Conservation (phyloP, 2,113 vertebrate genomes). For the Zootoca vivipara region DNA sequence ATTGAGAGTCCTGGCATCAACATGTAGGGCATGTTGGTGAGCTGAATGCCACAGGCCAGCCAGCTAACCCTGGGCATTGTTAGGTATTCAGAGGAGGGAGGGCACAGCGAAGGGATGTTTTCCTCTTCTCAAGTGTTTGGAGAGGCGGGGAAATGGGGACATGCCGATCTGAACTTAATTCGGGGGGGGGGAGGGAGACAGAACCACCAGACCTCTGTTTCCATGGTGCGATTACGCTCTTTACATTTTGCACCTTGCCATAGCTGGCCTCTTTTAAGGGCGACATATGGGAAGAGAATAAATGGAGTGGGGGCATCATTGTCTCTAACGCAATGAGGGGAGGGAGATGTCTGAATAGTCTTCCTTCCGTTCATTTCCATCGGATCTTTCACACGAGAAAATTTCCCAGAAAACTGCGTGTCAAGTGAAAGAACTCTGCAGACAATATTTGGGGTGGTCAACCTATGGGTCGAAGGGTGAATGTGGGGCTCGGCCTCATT, state of each 20-base stretch:
- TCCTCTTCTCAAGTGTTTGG: neutral
- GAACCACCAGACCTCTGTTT: neutral
- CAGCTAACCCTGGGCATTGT: slow-evolving; percentile 2
- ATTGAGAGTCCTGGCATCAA: neutral
- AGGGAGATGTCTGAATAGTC: neutral
- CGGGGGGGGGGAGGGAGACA: neutral
- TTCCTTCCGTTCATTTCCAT: neutral
- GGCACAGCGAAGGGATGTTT: neutral
- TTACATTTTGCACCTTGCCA: neutral
- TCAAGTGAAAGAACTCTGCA: too few species aligned
- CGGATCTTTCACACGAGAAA: neutral
- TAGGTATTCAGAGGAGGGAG: neutral
- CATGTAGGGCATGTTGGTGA: neutral
- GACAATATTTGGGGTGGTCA: too few species aligned
- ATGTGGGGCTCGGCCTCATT: too few species aligned
- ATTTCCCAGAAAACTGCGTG: neutral
- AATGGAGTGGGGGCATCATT: neutral
- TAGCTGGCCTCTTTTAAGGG: neutral
- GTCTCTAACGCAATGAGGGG: neutral
- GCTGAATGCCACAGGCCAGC: neutral
- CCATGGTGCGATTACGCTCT: neutral
- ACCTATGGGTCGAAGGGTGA: too few species aligned
- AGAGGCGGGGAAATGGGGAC: neutral
- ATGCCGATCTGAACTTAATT: neutral
- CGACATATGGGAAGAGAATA: neutral